Conservation (phyloP, 2,797 vertebrate genomes). For the Platalea minor region DNA sequence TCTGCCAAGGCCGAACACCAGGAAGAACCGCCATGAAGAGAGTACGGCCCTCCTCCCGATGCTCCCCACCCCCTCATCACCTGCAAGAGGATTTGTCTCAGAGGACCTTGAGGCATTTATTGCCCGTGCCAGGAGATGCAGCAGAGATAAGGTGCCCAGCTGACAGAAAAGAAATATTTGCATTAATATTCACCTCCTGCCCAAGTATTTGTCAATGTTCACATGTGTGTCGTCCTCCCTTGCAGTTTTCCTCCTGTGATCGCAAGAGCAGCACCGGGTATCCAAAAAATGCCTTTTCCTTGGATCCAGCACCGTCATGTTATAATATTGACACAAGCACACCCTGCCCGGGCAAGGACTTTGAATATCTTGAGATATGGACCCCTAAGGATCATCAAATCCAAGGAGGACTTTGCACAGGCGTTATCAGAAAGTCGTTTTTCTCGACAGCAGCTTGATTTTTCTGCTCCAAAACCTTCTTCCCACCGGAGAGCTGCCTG, state of each 20-base stretch:
- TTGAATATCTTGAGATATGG: not conserved
- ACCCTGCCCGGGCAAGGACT: too few relatives aligned
- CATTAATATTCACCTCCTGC: not conserved
- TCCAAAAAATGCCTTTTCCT: not conserved
- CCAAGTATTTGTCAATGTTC: not conserved
- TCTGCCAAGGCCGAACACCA: not conserved
- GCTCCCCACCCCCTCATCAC: too few relatives aligned
- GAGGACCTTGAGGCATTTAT: not conserved
- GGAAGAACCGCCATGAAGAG: not conserved
- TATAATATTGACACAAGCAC: not conserved
- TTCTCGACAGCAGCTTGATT: not conserved
- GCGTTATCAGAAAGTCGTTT: not conserved
- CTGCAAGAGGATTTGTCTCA: not conserved
- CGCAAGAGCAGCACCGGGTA: too few relatives aligned
- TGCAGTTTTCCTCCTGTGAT: not conserved
- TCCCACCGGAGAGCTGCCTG: not conserved
- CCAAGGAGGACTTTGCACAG: not conserved
- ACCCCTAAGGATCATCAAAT: not conserved
- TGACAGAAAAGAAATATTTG: not conserved
- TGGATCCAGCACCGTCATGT: not conserved
- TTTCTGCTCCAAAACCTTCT: not conserved
- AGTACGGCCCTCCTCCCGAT: not conserved
- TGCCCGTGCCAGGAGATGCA: not conserved
- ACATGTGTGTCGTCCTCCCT: not conserved
- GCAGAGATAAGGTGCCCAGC: not conserved